Evolutionary conservation across 2,797 vertebrate genomes (phyloP).

Genomic region (Phoeniculus purpureus): DNA sequence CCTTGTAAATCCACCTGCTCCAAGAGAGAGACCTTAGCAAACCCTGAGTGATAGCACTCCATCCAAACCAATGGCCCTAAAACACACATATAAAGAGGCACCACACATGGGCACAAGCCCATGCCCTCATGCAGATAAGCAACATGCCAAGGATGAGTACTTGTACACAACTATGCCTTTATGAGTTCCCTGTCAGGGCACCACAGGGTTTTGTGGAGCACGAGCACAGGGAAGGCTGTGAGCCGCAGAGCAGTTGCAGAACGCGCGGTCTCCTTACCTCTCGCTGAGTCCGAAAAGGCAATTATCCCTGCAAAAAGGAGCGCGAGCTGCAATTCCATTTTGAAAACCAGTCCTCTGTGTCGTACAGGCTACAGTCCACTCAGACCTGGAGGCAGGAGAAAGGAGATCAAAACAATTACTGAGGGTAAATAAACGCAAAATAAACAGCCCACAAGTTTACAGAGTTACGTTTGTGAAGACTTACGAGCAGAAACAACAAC

Average conservation of each 20-base stretch:
- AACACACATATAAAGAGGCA: neutral
- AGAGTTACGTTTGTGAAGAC: neutral
- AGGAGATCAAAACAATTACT: neutral
- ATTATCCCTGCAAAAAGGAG: slow-evolving; percentile 75
- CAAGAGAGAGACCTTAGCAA: neutral
- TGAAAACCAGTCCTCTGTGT: slow-evolving; percentile 7
- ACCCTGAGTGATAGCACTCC: accelerated
- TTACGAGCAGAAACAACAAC: neutral
- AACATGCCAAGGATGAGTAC: accelerated
- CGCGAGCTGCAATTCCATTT: slow-evolving; percentile 76
- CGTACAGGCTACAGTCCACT: neutral
- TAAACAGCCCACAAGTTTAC: neutral
- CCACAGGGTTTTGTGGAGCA: accelerated
- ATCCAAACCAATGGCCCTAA: accelerated
- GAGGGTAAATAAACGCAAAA: accelerated
- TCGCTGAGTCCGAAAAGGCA: slow-evolving; percentile 70
- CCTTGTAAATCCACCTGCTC: slow-evolving; percentile 41
- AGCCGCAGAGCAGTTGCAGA: neutral
- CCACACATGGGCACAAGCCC: neutral
- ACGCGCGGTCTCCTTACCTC: slow-evolving; percentile 62
- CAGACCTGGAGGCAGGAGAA: slow-evolving; percentile 46
- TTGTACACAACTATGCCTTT: neutral
- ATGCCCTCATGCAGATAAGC: neutral
- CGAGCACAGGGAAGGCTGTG: too few relatives aligned
- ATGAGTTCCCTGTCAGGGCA: neutral